Base-by-base conservation (phyloP, 1,140 invertebrate genomes). In the Calephelis virginiensis region DNA sequence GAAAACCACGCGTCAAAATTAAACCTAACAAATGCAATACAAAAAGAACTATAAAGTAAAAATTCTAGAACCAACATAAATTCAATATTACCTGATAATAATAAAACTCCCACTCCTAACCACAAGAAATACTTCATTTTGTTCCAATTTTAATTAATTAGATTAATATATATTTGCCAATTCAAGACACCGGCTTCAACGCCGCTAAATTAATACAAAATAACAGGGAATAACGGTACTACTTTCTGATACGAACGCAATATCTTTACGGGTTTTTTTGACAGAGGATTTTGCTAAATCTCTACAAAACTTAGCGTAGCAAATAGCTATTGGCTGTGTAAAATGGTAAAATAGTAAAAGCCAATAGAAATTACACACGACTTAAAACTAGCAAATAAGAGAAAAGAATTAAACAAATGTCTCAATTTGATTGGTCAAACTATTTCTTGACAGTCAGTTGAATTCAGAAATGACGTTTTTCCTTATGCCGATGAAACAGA, bases 71-170 rank as follows among this genome's bases (percentile, higher is more conserved):
- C 14, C 47, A n/a, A 45, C 50, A 68, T 9, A 49, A n/a, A 2
- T 64, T 7, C 8, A 28, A 10, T n/a, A 48, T 83, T 73, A 87
- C 83, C 85, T 81, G 83, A 77, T 11, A 83, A 71, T 37, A 84
- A 75, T 71, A 87, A 74, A 67, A 85, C 61, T 74, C 74, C 76
- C 49, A 78, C 53, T 61, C 72, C 76, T 37, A 87, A 68, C 66
- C 83, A 75, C 61, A 83, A 70, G 62, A 80, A 74, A 73, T 78
- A 78, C 73, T 84, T 87, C 85, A 87, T 87, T 64, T 67, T 72
- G 14, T 50, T 17, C 47, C 50, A 65, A 61, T 61, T 45, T 11
- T 65, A 62, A 11, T 47, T 48, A 68, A 60, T 13, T 43, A 45
- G 65, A 49, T 62, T 46, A 53, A 63, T 56, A 60, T 47, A 61